Evolutionary conservation across 1,140 invertebrate genomes (phyloP), one percentile per base, ranked within the genome.

Genomic region (Thereuonema tuberculata): DNA sequence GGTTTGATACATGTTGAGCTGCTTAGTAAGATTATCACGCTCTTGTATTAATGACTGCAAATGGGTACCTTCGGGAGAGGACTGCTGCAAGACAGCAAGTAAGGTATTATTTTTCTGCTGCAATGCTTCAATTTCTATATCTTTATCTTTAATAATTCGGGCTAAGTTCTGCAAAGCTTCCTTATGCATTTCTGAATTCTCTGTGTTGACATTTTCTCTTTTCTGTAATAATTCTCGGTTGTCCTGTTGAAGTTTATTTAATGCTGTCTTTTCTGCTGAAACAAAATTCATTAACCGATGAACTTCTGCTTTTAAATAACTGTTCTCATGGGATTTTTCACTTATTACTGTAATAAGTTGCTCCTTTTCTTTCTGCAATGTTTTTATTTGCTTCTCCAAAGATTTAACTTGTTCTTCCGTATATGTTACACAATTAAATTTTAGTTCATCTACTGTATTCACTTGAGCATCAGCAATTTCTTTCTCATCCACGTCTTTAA

Each of bases 91-190:
- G n/a, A 75, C 68, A 21, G 67, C 63, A 1, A 75, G 57, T n/a
- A 77, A 65, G 5, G 74, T 72, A 3, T 67, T 56, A 63, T 72
- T 75, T 64, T 76, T 76, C 59, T 74, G 69, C 50, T 65, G 70
- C 20, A 77, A 60, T 26, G 73, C 71, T 53, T 76, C 74, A 15
- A 77, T 73, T 62, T 77, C 75, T 26, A 75, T 55, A 61, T 77
- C 76, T 61, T 72, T 73, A 61, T 77, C 75, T 9, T 70, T 64
- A n/a, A 77, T 70, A 1, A 77, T 65, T 48, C 69, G 66, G 5
- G 74, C 71, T 23, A 77, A 61, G 59, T 74, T 75, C 53, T 72
- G 67, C 15, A 76, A 59, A 12, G 74, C 70, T 63, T 76, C 71
- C 56, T 71, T 71, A 20, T 68, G 69, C 70, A 76, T 73, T 27